These are phyloP conservation scores for Brachypodius melanocephalos DNA, from an alignment of 2,113 vertebrate genomes.

Conservation along the genomic window DNA sequence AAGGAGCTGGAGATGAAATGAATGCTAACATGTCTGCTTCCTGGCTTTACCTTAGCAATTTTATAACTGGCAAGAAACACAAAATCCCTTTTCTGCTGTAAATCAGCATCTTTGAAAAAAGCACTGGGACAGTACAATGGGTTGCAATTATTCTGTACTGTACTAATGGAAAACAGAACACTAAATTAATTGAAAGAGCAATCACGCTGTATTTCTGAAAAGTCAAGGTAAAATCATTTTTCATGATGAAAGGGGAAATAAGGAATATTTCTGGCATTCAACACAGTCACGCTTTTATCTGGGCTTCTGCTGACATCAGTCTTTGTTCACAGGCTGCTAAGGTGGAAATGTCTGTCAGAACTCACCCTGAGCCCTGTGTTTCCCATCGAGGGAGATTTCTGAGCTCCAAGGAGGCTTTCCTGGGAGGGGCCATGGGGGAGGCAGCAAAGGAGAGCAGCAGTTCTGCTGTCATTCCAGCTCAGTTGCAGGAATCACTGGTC, in stretches of 20 bases:
- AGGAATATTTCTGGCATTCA: neutral
- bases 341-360: neutral
- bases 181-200: constrained; percentile 62
- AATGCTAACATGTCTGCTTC: neutral
- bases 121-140: neutral
- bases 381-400: neutral
- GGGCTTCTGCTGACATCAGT: neutral
- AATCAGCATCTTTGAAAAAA: constrained; percentile 45
- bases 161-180: constrained; percentile 55
- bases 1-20: constrained; percentile 33
- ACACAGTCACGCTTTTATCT: constrained; percentile 20
- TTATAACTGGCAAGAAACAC: constrained; percentile 18
- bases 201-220: constrained; percentile 49
- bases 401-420: neutral
- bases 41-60: constrained; percentile 33
- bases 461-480: neutral
- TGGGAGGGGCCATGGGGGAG: neutral
- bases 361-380: neutral
- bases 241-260: constrained; percentile 57
- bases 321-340: neutral
- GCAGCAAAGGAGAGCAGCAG: neutral
- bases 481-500: neutral
- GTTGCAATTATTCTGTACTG: constrained; percentile 31
- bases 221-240: constrained; percentile 61
- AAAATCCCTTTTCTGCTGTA: constrained; percentile 42